These are phyloP conservation scores for Dugesia japonica DNA, from an alignment of 2,888 invertebrate species.

Conservation along the genomic window DNA sequence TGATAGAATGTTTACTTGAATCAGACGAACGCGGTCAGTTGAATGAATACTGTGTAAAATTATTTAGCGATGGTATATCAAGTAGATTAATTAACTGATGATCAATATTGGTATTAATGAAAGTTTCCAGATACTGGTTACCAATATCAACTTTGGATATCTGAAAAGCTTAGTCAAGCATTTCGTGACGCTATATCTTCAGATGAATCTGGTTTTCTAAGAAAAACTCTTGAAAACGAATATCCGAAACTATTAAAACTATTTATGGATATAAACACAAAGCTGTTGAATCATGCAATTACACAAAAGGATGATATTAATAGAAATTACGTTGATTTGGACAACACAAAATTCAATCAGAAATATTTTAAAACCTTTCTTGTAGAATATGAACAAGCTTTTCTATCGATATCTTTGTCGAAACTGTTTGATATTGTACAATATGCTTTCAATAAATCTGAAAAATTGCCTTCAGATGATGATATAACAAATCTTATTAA, in stretches of 20 bases:
- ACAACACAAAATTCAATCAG: not conserved
- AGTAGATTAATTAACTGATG: not conserved
- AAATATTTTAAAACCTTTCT: conserved; percentile 49
- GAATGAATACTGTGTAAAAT: not conserved
- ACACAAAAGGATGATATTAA: not conserved
- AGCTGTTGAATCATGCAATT: not conserved
- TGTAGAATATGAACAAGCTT: conserved; percentile 65
- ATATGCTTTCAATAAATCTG: conserved; percentile 59
- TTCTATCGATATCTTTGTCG: conserved; percentile 66
- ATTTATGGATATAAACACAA: conserved; percentile 56
- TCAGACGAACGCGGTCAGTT: not conserved
- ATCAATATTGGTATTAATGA: not conserved
- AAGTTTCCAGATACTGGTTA: not conserved
- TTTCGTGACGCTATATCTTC: conserved; percentile 20
- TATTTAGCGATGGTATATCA: not conserved
- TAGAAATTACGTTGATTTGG: not conserved
- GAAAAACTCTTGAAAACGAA: conserved; percentile 69
- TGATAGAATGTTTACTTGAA: conserved; percentile 38
- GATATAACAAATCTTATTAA: conserved; percentile 57
- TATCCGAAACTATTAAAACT: conserved; percentile 68
- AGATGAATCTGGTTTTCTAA: conserved; percentile 53
- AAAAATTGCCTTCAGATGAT: conserved; percentile 58
- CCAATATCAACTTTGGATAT: not conserved
- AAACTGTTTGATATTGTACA: conserved; percentile 68
- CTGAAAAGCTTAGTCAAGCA: conserved; percentile 24